These are phyloP conservation scores for Cephalotes varians DNA, from an alignment of 2,888 invertebrate species.

Conservation along the genomic window DNA sequence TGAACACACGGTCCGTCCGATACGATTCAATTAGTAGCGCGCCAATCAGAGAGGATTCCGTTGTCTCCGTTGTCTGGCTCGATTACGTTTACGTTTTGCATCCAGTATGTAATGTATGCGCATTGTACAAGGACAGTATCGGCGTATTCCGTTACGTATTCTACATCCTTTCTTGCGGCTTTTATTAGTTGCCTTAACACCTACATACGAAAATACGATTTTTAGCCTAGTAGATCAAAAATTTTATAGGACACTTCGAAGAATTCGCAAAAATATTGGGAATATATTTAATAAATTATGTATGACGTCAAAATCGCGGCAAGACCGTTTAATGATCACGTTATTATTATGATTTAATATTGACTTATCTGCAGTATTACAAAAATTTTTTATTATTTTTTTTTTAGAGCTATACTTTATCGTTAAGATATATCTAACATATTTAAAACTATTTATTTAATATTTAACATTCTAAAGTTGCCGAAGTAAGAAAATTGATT, in stretches of 20 bases:
- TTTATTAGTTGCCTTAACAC: background rate
- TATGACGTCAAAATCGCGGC: background rate
- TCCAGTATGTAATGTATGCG: conserved; percentile 32
- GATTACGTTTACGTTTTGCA: conserved; percentile 53
- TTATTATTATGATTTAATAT: conserved; percentile 1
- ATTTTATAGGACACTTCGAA: background rate
- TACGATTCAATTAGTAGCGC: conserved; percentile 69
- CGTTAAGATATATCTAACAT: no score
- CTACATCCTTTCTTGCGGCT: background rate
- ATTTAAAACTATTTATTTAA: no score
- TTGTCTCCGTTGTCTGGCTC: conserved; percentile 69
- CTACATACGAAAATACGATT: background rate
- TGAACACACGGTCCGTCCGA: conserved; percentile 30
- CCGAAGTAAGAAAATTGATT: background rate
- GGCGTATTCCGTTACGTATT: conserved; percentile 4
- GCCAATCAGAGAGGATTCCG: conserved; percentile 71
- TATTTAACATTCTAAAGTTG: background rate
- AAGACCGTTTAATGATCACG: background rate
- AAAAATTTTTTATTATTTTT: background rate
- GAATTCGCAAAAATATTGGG: background rate
- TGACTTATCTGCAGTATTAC: background rate
- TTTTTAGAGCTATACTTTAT: no score
- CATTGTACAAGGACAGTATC: conserved; percentile 3
- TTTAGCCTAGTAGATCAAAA: background rate
- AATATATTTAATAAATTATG: background rate